Conservation (phyloP, 1,140 invertebrate species). For the Halictus rubicundus region DNA sequence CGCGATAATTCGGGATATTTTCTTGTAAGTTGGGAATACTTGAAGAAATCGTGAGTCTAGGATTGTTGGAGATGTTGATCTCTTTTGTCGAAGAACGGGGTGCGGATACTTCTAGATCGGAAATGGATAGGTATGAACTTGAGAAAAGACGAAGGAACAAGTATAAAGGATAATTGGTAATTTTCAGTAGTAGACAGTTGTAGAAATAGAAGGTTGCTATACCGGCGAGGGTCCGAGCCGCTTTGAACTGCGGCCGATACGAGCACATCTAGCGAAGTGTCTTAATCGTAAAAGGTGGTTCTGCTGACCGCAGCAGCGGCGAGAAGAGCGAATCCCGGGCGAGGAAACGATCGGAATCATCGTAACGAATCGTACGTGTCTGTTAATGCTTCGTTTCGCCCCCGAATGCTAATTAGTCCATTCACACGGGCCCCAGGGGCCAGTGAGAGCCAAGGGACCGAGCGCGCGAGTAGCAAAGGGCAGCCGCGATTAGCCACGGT, state of each 20-base stretch:
- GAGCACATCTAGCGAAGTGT: neutral
- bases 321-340: neutral
- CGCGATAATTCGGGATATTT: too few relatives aligned
- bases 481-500: conserved; percentile 58
- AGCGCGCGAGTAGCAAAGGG: conserved; percentile 40
- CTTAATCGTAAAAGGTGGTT: conserved; percentile 1
- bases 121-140: too few relatives aligned
- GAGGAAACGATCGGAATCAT: neutral
- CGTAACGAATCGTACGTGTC: conserved; percentile 36
- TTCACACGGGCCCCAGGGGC: conserved; percentile 46
- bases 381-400: conserved; percentile 41
- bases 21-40: too few relatives aligned
- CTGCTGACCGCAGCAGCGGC: too few relatives aligned
- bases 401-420: conserved; percentile 65
- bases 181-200: neutral
- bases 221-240: neutral
- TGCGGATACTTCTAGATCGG: too few relatives aligned
- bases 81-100: too few relatives aligned
- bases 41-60: too few relatives aligned
- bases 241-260: neutral
- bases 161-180: too few relatives aligned
- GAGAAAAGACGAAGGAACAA: too few relatives aligned
- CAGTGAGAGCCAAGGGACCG: conserved; percentile 31
- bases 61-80: too few relatives aligned
- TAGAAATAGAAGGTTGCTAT: neutral